Conservation (phyloP, 2,888 invertebrate species). For the Athrips mouffetella region DNA sequence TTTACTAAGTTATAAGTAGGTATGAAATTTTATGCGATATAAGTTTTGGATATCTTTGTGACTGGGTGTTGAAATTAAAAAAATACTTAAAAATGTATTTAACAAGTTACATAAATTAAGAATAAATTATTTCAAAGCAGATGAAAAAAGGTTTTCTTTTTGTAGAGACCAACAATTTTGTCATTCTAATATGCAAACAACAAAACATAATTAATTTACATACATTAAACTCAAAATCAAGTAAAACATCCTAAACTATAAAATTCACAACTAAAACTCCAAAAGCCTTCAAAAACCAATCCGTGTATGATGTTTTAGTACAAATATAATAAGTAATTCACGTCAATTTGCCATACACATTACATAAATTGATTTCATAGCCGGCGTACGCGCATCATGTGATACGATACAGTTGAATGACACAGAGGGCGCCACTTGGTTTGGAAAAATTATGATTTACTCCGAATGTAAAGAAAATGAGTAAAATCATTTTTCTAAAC, state of each 20-base stretch:
- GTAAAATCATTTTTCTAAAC: too few relatives aligned
- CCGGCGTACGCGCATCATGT: background rate
- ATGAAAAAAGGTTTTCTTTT: too few relatives aligned
- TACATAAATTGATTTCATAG: background rate
- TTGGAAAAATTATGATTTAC: background rate
- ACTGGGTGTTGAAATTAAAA: too few relatives aligned
- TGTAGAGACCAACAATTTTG: too few relatives aligned
- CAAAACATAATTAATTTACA: too few relatives aligned
- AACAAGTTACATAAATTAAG: too few relatives aligned
- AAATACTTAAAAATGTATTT: too few relatives aligned
- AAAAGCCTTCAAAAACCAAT: background rate
- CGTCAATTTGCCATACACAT: background rate
- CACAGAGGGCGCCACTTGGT: background rate
- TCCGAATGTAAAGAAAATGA: too few relatives aligned
- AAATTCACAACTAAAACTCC: background rate
- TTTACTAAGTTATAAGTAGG: background rate
- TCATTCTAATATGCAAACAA: too few relatives aligned
- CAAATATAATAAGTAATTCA: background rate
- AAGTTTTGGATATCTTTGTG: too few relatives aligned
- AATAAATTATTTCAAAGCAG: too few relatives aligned
- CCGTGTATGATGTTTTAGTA: background rate
- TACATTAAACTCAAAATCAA: background rate
- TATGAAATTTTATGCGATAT: too few relatives aligned
- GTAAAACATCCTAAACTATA: background rate
- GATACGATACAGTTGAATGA: background rate